Base-by-base conservation (phyloP, 2,888 invertebrate species). In the Ligdia adustata region DNA sequence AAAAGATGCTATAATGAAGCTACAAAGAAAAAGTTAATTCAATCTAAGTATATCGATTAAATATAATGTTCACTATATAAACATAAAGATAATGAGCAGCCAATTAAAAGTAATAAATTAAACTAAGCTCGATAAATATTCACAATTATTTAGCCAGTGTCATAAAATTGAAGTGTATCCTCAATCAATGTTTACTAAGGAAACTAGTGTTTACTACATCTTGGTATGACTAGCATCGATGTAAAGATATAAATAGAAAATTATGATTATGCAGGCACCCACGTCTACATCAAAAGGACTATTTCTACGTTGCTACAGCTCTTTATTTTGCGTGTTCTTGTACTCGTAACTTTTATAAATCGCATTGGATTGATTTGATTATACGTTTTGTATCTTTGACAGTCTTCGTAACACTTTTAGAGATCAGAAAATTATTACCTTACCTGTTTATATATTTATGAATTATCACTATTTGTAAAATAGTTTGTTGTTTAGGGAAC, bases 151-250 rank as follows among this genome's bases (percentile, higher is more conserved):
- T 4, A 6, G 5, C 11, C 11, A 11, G 11, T 2, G 5, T 27
- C 27, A 27, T 27, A 27, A 27, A 27, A 4, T 33, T 33, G 33
- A 33, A 33, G 33, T 20, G 12, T 33, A 20, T 33, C 20, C 32
- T 32, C 12, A 18, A 33, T 33, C 33, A 33, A 20, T 20, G 20
- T 33, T 22, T 37, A 38, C 18, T 38, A 27, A 38, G 18, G 27
- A 18, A 18, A 38, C 18, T 20, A 9, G 31, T 41, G 26, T 41
- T 42, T 28, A 42, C 28, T 18, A 11, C 14, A 27, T 26, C 7
- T 28, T 33, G 9, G 15, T 31, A 5, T 31, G 13, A 7, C 11
- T 7, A 28, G 11, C 3, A 4, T 3, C 12, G 7, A 28, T 28
- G 7, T 28, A 28, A 12, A 12, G 11, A 27, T 9, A 31, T 40